phyloP scores from a whole-genome alignment of 2,113 vertebrate species.

The Corythaeola cristata region DNA sequence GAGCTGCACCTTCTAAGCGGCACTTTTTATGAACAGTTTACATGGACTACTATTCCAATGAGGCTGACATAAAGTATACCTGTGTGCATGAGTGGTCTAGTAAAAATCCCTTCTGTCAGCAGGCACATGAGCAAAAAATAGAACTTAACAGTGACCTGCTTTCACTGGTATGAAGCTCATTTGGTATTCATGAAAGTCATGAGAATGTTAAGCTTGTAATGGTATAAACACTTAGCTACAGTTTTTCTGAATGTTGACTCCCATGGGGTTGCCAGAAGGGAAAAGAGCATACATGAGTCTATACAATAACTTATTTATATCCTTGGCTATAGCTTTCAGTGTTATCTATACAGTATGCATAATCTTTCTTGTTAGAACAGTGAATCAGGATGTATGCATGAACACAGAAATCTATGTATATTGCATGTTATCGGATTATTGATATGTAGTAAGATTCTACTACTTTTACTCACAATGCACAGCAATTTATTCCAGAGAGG shows the following conservation, averaged over 20 bases:
- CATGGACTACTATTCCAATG: background rate
- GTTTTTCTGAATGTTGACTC: background rate
- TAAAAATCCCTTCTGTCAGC: background rate
- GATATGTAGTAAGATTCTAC: background rate
- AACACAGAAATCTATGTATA: background rate
- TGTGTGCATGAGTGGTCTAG: background rate
- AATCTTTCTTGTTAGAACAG: background rate
- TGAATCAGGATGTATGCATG: background rate
- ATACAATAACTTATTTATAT: constrained; percentile 8
- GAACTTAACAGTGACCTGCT: background rate
- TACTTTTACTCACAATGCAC: background rate
- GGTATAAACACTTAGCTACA: background rate
- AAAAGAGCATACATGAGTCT: background rate
- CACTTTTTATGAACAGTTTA: background rate
- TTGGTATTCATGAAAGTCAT: background rate
- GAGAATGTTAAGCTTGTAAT: background rate
- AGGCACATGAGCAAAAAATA: background rate
- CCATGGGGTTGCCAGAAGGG: background rate
- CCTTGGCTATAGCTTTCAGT: background rate
- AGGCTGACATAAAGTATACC: background rate
- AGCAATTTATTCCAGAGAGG: background rate
- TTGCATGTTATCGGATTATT: background rate
- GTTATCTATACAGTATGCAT: background rate
- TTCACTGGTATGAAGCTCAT: background rate
- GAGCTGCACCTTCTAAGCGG: background rate